Conservation (phyloP, 2,888 invertebrate genomes). For the Scotopteryx bipunctaria region DNA sequence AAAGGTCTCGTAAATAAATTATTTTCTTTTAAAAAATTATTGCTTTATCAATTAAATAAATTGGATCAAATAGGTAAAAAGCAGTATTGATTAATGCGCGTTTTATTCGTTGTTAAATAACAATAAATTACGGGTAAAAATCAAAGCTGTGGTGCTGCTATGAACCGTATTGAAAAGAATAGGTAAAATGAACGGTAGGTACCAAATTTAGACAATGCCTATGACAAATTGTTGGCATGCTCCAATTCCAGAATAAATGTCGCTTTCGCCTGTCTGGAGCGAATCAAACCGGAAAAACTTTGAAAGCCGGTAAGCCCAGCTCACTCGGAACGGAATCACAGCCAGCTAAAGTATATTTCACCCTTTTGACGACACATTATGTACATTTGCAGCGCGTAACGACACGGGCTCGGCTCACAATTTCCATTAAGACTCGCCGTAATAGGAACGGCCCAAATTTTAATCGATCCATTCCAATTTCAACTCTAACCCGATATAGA, state of each 20-base stretch:
- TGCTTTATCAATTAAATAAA: background rate
- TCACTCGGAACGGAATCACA: conserved; percentile 74
- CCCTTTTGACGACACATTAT: conserved; percentile 83
- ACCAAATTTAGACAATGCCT: conserved; percentile 24
- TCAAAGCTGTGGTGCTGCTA: too few species aligned
- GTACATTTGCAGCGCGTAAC: conserved; percentile 81
- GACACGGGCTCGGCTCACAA: conserved; percentile 80
- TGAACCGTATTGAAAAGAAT: conserved; percentile 10
- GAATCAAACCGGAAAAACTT: conserved; percentile 69
- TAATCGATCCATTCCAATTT: conserved; percentile 46
- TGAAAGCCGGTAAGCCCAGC: conserved; percentile 67
- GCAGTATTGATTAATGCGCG: background rate
- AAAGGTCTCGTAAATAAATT: conserved; percentile 1
- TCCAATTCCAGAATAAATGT: conserved; percentile 40
- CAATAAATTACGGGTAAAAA: too few species aligned
- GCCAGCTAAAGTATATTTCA: conserved; percentile 80
- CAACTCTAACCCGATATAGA: conserved; percentile 45
- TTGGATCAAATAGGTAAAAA: background rate
- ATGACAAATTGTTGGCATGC: conserved; percentile 28
- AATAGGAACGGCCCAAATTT: conserved; percentile 65
- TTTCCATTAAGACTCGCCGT: conserved; percentile 74
- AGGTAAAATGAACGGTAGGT: conserved; percentile 14
- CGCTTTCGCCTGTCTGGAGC: conserved; percentile 54
- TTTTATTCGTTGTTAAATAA: too few species aligned
- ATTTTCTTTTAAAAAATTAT: background rate